A percentile compares a stretch with the other conserved stretches of the same genome.
Conservation (phyloP, 2,797 vertebrate species). For the Acipenser oxyrinchus region DNA sequence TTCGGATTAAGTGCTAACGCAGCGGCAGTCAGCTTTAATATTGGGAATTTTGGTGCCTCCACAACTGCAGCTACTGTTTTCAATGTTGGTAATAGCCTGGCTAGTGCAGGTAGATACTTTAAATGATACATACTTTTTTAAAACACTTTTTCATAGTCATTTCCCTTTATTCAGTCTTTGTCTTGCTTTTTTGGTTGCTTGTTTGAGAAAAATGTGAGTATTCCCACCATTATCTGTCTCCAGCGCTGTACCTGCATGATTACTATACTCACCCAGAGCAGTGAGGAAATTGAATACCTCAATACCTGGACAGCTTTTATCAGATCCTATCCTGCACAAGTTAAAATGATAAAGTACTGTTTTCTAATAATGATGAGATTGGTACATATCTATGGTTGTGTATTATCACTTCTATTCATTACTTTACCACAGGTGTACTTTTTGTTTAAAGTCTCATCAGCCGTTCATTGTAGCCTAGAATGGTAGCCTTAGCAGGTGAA, state of each 20-base stretch:
- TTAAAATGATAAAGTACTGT: no score
- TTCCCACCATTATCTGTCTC: not conserved
- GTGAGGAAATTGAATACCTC: no score
- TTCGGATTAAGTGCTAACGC: constrained; percentile 91
- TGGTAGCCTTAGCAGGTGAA: no score
- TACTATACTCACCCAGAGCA: no score
- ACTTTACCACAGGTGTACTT: no score
- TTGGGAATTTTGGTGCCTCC: constrained; percentile 88
- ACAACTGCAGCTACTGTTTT: constrained; percentile 82
- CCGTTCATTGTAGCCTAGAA: no score
- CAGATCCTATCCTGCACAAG: no score
- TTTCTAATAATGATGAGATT: no score
- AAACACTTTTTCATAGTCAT: constrained; percentile 12
- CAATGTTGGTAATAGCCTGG: constrained; percentile 97
- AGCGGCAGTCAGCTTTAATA: constrained; percentile 89
- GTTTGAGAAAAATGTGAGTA: not conserved
- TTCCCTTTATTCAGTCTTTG: not conserved
- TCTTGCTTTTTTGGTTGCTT: constrained; percentile 3
- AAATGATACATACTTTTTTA: not conserved
- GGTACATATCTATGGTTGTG: no score
- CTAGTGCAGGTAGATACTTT: constrained; percentile 85
- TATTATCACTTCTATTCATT: no score
- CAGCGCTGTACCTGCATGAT: not conserved
- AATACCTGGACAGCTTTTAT: no score
- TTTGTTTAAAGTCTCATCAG: no score